Evolutionary conservation across 2,113 vertebrate species (phyloP).

Genomic region (Cairina moschata): DNA sequence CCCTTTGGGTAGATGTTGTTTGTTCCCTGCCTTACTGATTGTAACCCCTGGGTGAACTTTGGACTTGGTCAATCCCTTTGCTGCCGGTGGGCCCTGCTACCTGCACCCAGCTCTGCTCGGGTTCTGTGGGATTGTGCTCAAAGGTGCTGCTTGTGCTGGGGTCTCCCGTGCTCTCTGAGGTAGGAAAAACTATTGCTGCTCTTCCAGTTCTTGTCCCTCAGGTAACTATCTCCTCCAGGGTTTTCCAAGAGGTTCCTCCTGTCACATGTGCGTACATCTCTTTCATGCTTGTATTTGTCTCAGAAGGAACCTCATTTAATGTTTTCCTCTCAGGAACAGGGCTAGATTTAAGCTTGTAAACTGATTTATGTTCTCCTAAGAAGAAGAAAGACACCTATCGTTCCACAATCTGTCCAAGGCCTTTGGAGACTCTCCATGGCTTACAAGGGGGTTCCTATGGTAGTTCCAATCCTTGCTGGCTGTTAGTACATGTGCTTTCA

Average conservation of each 20-base stretch:
- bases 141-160: not conserved
- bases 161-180: not conserved
- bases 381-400: not conserved
- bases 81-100: not conserved
- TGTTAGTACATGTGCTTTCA: not conserved
- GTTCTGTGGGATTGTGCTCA: not conserved
- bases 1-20: accelerated
- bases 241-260: not conserved
- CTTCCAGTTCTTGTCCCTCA: accelerated
- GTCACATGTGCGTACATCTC: accelerated
- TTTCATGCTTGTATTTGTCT: not conserved
- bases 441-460: not conserved
- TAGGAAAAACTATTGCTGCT: not conserved
- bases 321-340: not conserved
- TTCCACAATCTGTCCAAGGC: not conserved
- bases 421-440: not conserved
- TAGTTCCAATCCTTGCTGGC: not conserved
- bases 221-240: not conserved
- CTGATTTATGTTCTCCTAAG: too few relatives aligned
- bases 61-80: not conserved
- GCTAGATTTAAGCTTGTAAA: not conserved
- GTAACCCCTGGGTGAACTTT: not conserved
- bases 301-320: not conserved
- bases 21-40: accelerated
- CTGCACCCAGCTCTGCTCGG: not conserved